Percentiles rank a stretch among this genome's conserved stretches.
phyloP scores from a whole-genome alignment of 2,113 vertebrate genomes.

The Pseudonaja textilis region DNA sequence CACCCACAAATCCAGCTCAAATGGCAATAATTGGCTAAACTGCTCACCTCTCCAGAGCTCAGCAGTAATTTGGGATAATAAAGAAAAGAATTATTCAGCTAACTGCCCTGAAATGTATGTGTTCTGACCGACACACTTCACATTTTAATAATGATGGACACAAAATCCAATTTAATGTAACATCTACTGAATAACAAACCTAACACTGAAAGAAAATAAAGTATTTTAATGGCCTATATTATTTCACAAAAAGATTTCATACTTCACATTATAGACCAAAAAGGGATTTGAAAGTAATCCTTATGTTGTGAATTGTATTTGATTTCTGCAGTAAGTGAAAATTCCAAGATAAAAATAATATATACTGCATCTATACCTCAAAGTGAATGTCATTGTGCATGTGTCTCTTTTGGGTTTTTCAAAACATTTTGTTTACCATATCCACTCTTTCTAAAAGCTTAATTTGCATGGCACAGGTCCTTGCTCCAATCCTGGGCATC shows the following conservation, averaged over 20 bases:
- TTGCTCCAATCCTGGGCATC: neutral
- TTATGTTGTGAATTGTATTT: neutral
- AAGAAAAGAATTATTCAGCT: conserved; percentile 81
- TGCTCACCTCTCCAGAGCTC: conserved; percentile 83
- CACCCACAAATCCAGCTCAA: conserved; percentile 86
- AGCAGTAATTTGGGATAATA: conserved; percentile 87
- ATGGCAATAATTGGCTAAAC: conserved; percentile 87
- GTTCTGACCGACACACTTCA: conserved; percentile 81
- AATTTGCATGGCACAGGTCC: neutral
- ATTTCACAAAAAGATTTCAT: conserved; percentile 50
- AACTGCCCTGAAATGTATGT: conserved; percentile 80
- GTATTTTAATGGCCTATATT: conserved; percentile 42
- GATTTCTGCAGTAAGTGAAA: conserved; percentile 12
- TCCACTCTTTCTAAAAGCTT: neutral
- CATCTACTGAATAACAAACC: conserved; percentile 61
- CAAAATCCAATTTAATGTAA: conserved; percentile 73
- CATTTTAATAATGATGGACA: conserved; percentile 83
- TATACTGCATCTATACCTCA: neutral
- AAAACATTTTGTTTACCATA: neutral
- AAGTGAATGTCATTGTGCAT: neutral
- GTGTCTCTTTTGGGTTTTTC: neutral
- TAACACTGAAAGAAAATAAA: conserved; percentile 41
- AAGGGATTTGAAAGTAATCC: conserved; percentile 17
- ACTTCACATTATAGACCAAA: conserved; percentile 40
- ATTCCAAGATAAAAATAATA: neutral